Base-by-base conservation (phyloP, 2,888 invertebrate species). In the Muschampia plurimacula region DNA sequence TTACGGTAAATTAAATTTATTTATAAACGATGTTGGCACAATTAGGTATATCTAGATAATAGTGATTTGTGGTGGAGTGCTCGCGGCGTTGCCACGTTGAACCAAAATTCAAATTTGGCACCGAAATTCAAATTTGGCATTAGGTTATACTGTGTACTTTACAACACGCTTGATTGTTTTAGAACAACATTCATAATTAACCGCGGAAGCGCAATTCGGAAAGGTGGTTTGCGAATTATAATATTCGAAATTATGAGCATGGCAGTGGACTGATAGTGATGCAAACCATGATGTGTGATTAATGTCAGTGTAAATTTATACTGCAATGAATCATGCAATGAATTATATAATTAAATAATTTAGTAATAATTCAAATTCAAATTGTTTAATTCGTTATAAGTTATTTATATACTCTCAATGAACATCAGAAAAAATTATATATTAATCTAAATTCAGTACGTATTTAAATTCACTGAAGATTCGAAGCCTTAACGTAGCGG, bases 71-170 rank as follows among this genome's bases (percentile, higher is more conserved):
- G 63, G 63, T 41, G 41, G 63, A 63, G 39, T 63, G 63, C 63
- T 39, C 63, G 41, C 63, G 22, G 63, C 60, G 36, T n/a, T 55
- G 15, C 32, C 7, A 67, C 44, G 6, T 41, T 67, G 44, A 59
- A 67, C 41, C 36, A 44, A n/a, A 15, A 41, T 63, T 41, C 22
- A 41, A 41, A 62, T 62, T 62, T 62, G 63, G 41, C 63, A 65
- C 59, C 49, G 65, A 71, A 64, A 64, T 70, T 62, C 57, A 64
- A 64, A 70, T 64, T 70, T 70, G 36, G 44, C 64, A 32, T 64
- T 70, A 64, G 64, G 57, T 57, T 64, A 60, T 49, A 32, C 44
- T 44, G 57, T 64, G 52, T 39, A 69, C 52, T 63, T 32, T 44
- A 13, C 15, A 39, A 22, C 22, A 36, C 39, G 36, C 15, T 32